Base-by-base conservation (phyloP, 2,888 invertebrate species). In the Calliphora vomitoria region DNA sequence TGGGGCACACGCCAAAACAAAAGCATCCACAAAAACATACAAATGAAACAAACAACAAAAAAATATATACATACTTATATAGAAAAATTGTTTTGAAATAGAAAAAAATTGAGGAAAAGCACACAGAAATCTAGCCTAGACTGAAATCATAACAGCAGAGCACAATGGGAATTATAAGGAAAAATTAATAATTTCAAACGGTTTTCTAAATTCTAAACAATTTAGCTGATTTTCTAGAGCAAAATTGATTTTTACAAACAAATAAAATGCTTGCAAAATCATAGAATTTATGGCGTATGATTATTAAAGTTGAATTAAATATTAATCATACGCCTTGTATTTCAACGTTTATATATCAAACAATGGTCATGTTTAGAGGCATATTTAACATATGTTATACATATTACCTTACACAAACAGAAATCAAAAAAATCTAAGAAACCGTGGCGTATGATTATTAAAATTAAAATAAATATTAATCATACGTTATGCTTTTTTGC, bases 1-100 rank as follows among this genome's bases (percentile, higher is more conserved):
- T 88, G 85, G 85, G 80, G 25, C 88, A 85, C 76, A 87, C 82
- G 66, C 50, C 66, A 68, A 82, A 78, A 83, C 82, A 86, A 76
- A 82, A 31, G 62, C 86, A 85, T 69, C 8, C 68, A 69, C 69
- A 83, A n/a, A 55, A 41, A 74, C 72, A 75, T 15, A 25, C 53
- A 68, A 72, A 15, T 50, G 58, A 66, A 64, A 62, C 3, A 50
- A 18, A n/a, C 20, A 38, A 15, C 41, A 15, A 31, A 20, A 72
- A 79, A 79, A 72, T 50, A n/a, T n/a, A n/a, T n/a, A n/a, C n/a
- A n/a, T n/a, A n/a, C n/a, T n/a, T n/a, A n/a, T n/a, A 20, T 20
- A n/a, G n/a, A 62, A 55, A 66, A 74, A 20, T 53, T 53, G 4
- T 31, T 72, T 81, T 11, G 41, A 47, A 47, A 41, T 53, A 15